Percentiles rank a stretch among this genome's conserved stretches.
phyloP scores from a whole-genome alignment of 2,113 vertebrate genomes.

The Ammodytes marinus region DNA sequence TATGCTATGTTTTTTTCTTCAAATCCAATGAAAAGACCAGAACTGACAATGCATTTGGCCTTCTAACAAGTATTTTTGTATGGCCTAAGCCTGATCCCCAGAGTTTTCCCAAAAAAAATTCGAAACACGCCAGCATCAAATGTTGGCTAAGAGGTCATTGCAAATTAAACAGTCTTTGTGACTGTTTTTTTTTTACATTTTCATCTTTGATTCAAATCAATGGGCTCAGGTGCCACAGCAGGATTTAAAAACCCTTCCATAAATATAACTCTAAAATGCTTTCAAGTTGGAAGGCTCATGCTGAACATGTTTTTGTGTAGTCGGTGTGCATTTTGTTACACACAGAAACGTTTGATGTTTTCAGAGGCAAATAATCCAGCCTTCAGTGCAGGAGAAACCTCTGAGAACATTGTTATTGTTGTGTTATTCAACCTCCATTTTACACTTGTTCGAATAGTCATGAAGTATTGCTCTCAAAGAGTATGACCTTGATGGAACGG shows the following conservation, averaged over 20 bases:
- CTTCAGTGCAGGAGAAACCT: neutral
- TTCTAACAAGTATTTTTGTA: neutral
- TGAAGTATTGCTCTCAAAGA: neutral
- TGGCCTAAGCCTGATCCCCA: neutral
- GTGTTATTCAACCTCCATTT: neutral
- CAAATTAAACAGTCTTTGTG: too few species aligned
- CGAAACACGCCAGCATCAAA: neutral
- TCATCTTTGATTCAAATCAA: neutral
- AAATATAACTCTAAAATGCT: neutral
- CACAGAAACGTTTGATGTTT: neutral
- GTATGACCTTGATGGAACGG: constrained; percentile 20
- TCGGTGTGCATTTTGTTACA: neutral
- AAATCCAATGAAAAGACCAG: neutral
- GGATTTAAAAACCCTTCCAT: neutral
- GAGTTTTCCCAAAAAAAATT: neutral
- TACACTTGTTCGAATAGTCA: neutral
- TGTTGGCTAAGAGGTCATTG: too few species aligned
- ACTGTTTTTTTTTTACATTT: neutral
- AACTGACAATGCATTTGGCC: neutral
- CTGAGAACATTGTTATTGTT: constrained; percentile 1
- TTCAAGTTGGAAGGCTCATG: neutral
- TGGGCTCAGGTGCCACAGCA: neutral
- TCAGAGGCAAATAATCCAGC: neutral
- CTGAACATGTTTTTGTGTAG: neutral
- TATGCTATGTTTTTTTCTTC: neutral